Evolutionary conservation across 37 sponge, comb jelly and placozoan species (phyloP), one percentile per base, ranked within the genome.

Genomic region (Eunapius fragilis): DNA sequence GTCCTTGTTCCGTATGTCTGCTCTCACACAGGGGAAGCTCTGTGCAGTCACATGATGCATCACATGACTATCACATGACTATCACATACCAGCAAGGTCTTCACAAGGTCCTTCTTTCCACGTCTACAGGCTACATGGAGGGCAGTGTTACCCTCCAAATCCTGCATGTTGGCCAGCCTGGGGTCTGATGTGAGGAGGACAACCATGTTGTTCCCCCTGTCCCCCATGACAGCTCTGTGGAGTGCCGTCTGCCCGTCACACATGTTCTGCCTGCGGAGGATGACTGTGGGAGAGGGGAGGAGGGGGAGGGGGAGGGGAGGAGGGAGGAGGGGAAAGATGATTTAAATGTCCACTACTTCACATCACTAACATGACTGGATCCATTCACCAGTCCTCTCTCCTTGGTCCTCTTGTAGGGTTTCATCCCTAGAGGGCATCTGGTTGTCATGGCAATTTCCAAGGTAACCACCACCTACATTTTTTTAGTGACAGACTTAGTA

Each of bases 101-200:
- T 76, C 22, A 81, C 71, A 0, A 78, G 76, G 13, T 22, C 76
- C 69, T 82, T 88, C 67, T 69, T 32, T 25, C 78, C 82, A 26
- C 48, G 70, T 26, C 25, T 30, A 50, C 91, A 91, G 67, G 91
- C 91, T 9, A 91, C 68, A 38, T 91, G 91, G 2, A 86, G 91
- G n/a, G 87, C 74, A 0, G 87, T 86, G 72, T 85, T 75, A 0
- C 91, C 91, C 34, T 70, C 32, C 49, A 31, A 76, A 71, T 85
- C 86, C 38, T 76, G 71, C 0, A 81, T 81, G 76, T 85, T 85
- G 73, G 86, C 91, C 31, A 80, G 38, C 77, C 69, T 49, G 22
- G 85, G 74, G 47, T 90, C 91, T 22, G 71, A 30, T 4, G 67
- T 23, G 4, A 90, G 72, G 5, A 90, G 72, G 23, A 90, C 68